Evolutionary conservation across 2,113 vertebrate genomes (phyloP).

Genomic region (Beaufortia kweichowensis): DNA sequence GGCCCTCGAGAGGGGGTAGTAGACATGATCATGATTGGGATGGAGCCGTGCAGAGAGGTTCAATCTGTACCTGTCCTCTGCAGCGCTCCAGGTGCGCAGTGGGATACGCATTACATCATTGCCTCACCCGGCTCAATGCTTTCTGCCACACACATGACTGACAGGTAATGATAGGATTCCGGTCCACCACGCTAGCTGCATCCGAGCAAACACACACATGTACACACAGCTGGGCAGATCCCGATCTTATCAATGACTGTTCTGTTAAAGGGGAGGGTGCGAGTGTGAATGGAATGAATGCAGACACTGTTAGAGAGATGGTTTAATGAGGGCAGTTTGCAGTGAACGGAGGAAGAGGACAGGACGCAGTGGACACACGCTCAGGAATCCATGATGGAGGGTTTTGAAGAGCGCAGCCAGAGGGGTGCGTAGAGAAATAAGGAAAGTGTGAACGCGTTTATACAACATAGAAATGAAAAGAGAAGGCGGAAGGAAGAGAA

Average conservation of each 20-base stretch:
- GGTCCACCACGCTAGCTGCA: conserved; percentile 37
- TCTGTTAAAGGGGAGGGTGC: conserved; percentile 36
- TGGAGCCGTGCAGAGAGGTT: conserved; percentile 15
- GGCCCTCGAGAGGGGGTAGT: conserved; percentile 7
- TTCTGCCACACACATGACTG: conserved; percentile 51
- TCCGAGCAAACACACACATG: conserved; percentile 9
- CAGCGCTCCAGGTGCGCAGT: conserved; percentile 54
- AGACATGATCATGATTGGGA: neutral
- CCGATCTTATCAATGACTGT: conserved; percentile 42
- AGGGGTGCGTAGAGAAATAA: conserved; percentile 10
- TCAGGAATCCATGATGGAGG: conserved; percentile 31
- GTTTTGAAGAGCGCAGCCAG: conserved; percentile 16
- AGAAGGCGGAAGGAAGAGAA: too few species aligned
- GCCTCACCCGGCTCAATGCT: conserved; percentile 39
- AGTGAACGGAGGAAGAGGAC: conserved; percentile 15
- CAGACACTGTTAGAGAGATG: conserved; percentile 35
- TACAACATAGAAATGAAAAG: neutral
- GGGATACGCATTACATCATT: conserved; percentile 58
- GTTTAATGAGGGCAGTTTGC: conserved; percentile 31
- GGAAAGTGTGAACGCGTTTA: conserved; percentile 13
- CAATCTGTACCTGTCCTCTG: conserved; percentile 55
- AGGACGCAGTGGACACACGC: conserved; percentile 25
- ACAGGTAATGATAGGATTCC: conserved; percentile 49
- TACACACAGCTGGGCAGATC: conserved; percentile 37
- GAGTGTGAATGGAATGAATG: conserved; percentile 37